A percentile compares a stretch with the other conserved stretches of the same genome.
Evolutionary conservation across 2,888 invertebrate species (phyloP).

Genomic region (Amitus sp.): DNA sequence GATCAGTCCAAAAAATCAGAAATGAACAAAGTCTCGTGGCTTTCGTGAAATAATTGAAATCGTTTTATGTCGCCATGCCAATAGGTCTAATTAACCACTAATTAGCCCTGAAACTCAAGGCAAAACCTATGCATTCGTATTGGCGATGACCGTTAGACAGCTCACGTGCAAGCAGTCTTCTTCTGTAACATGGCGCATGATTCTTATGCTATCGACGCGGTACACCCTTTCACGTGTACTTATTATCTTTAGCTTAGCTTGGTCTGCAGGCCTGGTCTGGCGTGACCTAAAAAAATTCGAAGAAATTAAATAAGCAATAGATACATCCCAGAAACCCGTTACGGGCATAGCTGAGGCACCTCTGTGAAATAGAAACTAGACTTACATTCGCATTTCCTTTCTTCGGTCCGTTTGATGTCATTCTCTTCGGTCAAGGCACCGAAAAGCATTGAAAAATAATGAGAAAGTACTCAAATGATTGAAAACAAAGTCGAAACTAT

Average conservation of each 20-base stretch:
- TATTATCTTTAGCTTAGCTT: slow-evolving; percentile 8
- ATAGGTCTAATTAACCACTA: slow-evolving; percentile 24
- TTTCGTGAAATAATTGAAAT: slow-evolving; percentile 26
- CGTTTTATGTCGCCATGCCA: slow-evolving; percentile 21
- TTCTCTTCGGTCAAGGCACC: slow-evolving; percentile 10
- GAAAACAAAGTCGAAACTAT: slow-evolving; percentile 9
- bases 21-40: neutral
- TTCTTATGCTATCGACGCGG: slow-evolving; percentile 10
- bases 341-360: slow-evolving; percentile 12
- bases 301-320: slow-evolving; percentile 15
- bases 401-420: slow-evolving; percentile 4
- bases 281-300: slow-evolving; percentile 1
- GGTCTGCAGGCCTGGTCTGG: neutral
- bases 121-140: slow-evolving; percentile 16
- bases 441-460: slow-evolving; percentile 6
- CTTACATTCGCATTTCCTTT: slow-evolving; percentile 2
- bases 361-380: slow-evolving; percentile 5
- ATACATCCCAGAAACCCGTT: neutral
- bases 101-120: slow-evolving; percentile 9
- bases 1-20: too few relatives aligned
- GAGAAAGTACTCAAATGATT: slow-evolving; percentile 8
- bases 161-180: slow-evolving; percentile 18
- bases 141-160: slow-evolving; percentile 23
- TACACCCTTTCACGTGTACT: slow-evolving; percentile 17
- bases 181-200: slow-evolving; percentile 8